Evolutionary conservation across 1,140 invertebrate genomes (phyloP).

Genomic region (Popillia japonica): DNA sequence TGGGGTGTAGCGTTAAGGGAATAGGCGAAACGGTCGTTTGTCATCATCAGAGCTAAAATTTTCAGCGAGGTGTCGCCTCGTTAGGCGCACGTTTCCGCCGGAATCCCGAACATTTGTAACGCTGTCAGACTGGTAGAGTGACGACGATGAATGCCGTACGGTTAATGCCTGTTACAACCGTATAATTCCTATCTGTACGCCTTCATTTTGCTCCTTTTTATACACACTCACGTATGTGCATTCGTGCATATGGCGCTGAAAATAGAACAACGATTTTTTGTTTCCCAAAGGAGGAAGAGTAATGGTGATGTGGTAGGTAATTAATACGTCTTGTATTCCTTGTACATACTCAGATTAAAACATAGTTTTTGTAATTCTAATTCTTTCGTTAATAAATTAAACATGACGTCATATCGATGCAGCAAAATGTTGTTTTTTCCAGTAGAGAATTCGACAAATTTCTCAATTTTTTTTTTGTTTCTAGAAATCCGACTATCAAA

Average conservation of each 20-base stretch:
- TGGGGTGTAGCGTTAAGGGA: not conserved
- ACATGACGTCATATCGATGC: too few species aligned
- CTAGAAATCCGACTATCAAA: slow-evolving; percentile 49
- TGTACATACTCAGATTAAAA: too few species aligned
- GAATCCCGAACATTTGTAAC: slow-evolving; percentile 35
- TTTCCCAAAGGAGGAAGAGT: too few species aligned
- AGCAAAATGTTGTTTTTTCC: too few species aligned
- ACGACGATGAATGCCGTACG: not conserved
- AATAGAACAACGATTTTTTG: not conserved
- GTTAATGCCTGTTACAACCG: slow-evolving; percentile 29
- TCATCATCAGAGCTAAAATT: slow-evolving; percentile 38
- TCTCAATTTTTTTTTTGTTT: too few species aligned
- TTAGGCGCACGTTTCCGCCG: slow-evolving; percentile 34
- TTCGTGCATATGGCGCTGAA: not conserved
- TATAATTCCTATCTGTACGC: slow-evolving; percentile 12
- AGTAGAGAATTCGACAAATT: too few species aligned
- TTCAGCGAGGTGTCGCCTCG: slow-evolving; percentile 37
- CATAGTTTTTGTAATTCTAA: too few species aligned
- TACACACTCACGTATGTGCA: not conserved
- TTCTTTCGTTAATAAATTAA: too few species aligned
- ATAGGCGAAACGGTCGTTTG: slow-evolving; percentile 31
- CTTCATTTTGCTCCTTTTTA: not conserved
- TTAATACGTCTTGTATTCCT: too few species aligned
- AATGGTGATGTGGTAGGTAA: too few species aligned
- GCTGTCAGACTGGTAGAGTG: not conserved